phyloP scores from a whole-genome alignment of 2,888 invertebrate species.

The Poecilobothrus nobilitatus region DNA sequence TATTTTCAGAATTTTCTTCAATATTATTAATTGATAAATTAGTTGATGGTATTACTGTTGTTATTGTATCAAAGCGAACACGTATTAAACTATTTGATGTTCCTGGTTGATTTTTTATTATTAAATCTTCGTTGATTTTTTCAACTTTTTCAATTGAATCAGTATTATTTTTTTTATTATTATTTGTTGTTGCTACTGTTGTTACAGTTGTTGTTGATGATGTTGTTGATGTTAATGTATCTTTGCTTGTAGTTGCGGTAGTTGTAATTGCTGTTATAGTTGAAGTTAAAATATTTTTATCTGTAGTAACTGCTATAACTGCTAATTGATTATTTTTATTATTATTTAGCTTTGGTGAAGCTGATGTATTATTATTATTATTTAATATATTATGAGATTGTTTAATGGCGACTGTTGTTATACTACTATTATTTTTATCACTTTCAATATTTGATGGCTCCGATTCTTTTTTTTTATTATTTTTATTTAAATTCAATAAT shows the following conservation, averaged over 20 bases:
- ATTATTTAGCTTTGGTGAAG: not conserved
- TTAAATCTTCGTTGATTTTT: too few relatives aligned
- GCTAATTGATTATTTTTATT: not conserved
- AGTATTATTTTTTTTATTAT: too few relatives aligned
- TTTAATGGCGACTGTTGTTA: too few relatives aligned
- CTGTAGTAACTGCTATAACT: not conserved
- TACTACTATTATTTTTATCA: too few relatives aligned
- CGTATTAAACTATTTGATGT: too few relatives aligned
- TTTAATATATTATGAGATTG: too few relatives aligned
- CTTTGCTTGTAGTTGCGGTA: not conserved
- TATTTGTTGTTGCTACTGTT: slow-evolving; percentile 5
- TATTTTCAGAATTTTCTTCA: too few relatives aligned
- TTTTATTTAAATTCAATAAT: not conserved
- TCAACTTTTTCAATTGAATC: too few relatives aligned
- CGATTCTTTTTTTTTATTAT: too few relatives aligned
- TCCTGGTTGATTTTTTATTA: too few relatives aligned
- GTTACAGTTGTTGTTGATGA: not conserved
- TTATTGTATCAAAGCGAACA: not conserved
- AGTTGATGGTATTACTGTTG: not conserved
- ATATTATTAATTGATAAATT: too few relatives aligned
- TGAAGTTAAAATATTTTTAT: not conserved
- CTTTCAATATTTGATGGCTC: too few relatives aligned
- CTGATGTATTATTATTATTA: not conserved
- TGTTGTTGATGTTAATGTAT: not conserved
- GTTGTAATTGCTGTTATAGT: not conserved